Percentiles rank a stretch among this genome's conserved stretches.
phyloP scores from a whole-genome alignment of 2,888 invertebrate species.

The Mesorhabditis belari region DNA sequence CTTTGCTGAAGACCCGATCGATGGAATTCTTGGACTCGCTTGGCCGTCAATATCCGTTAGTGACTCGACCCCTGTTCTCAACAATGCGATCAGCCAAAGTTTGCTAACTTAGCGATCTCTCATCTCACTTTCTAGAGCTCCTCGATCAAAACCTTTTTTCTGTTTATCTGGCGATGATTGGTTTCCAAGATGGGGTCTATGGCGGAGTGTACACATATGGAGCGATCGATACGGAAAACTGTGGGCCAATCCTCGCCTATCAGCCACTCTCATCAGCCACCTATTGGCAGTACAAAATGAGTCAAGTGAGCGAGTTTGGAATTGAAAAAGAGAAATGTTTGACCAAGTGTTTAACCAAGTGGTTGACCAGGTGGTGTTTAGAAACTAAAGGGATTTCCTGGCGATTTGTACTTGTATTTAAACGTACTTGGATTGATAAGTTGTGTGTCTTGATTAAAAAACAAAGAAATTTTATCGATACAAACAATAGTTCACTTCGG shows the following conservation, averaged over 20 bases:
- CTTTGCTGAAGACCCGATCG: constrained; percentile 12
- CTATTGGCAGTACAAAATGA: neutral
- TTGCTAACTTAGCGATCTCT: too few species aligned
- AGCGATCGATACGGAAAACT: constrained; percentile 42
- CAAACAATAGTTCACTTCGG: too few species aligned
- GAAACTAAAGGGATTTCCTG: too few species aligned
- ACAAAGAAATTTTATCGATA: too few species aligned
- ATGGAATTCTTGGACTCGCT: constrained; percentile 24
- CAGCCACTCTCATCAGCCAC: neutral
- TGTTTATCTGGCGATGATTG: constrained; percentile 19
- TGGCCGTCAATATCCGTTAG: constrained; percentile 76
- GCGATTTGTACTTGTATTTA: too few species aligned
- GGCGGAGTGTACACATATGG: constrained; percentile 27
- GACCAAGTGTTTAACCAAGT: too few species aligned
- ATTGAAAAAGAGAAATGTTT: too few species aligned
- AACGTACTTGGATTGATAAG: too few species aligned
- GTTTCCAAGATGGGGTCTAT: constrained; percentile 9
- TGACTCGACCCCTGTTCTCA: constrained; percentile 80
- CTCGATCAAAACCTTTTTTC: constrained; percentile 24
- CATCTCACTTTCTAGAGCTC: too few species aligned
- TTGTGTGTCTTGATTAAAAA: too few species aligned
- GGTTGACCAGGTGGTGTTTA: too few species aligned
- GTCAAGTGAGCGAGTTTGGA: neutral
- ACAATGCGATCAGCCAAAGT: constrained; percentile 76
- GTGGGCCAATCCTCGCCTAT: constrained; percentile 16